Base-by-base conservation (phyloP, 1,140 invertebrate genomes). In the Drosophila chauvacae region DNA sequence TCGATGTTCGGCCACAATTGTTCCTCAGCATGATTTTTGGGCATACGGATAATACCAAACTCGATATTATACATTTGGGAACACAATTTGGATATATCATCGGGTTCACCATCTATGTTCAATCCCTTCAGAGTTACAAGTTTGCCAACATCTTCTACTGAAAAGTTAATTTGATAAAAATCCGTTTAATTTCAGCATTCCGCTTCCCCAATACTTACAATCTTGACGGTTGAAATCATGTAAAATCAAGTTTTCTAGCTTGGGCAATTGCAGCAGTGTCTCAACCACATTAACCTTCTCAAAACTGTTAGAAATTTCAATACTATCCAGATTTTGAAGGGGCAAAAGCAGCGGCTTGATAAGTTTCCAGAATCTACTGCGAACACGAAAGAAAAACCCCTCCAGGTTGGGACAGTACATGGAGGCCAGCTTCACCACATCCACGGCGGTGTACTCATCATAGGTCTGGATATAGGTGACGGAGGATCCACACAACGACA, bases 401-500 rank as follows among this genome's bases (percentile, higher is more conserved):
- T n/a, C n/a, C 30, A 65, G 7, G 14, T 65, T 60, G 28, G 56
- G 56, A 20, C 56, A 65, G 56, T 26, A 35, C 18, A 16, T 37
- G 26, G 18, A 26, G n/a, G 62, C 62, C 18, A 64, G 2, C 18
- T 33, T 42, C 3, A 20, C 10, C 11, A 26, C 20, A 14, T 0
- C 10, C 14, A 44, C 10, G 18, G 26, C 56, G 2, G 33, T n/a
- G n/a, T n/a, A n/a, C n/a, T n/a, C n/a, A n/a, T n/a, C n/a, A n/a
- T n/a, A n/a, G n/a, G n/a, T n/a, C n/a, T n/a, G n/a, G n/a, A n/a
- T n/a, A n/a, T n/a, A n/a, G n/a, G n/a, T n/a, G n/a, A n/a, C 56
- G 2, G 33, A 39, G 0, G 58, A 14, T 45, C 57, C 63, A 37
- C 56, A 61, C 5, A 65, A 13, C 2, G 30, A 7, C n/a, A 65